phyloP scores from a whole-genome alignment of 2,797 vertebrate genomes.

The Ctenochaetus hawaiiensis region DNA sequence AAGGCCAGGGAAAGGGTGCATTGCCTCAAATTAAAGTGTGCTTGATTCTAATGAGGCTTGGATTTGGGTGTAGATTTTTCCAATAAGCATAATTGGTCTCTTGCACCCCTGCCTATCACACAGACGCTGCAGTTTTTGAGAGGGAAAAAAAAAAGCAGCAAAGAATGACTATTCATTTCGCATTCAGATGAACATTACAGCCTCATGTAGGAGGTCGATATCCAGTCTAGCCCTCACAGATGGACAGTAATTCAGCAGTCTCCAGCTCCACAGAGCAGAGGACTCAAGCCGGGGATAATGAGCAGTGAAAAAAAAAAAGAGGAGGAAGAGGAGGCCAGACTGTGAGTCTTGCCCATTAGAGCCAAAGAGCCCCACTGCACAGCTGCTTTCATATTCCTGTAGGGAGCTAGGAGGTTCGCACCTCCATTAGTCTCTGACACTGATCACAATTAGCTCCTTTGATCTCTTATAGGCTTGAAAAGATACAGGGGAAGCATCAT shows the following conservation, averaged over 20 bases:
- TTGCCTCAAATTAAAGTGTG: slow-evolving; percentile 60
- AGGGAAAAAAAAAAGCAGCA: slow-evolving; percentile 32
- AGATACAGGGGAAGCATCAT: slow-evolving; percentile 70
- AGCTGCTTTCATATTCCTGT: slow-evolving; percentile 79
- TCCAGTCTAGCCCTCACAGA: slow-evolving; percentile 75
- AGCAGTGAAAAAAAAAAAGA: slow-evolving; percentile 58
- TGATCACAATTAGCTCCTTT: slow-evolving; percentile 84
- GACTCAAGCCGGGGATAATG: slow-evolving; percentile 76
- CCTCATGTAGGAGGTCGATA: slow-evolving; percentile 65
- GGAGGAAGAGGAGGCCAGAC: slow-evolving; percentile 60
- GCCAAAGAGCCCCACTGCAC: slow-evolving; percentile 66
- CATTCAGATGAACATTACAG: slow-evolving; percentile 78
- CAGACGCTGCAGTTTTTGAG: slow-evolving; percentile 51
- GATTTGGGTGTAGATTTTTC: slow-evolving; percentile 63
- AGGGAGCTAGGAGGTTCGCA: slow-evolving; percentile 65
- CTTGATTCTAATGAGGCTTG: slow-evolving; percentile 66
- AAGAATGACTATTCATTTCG: slow-evolving; percentile 66
- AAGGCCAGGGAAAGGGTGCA: slow-evolving; percentile 31
- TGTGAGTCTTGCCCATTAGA: slow-evolving; percentile 78
- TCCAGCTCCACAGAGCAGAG: slow-evolving; percentile 52
- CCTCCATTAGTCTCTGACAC: slow-evolving; percentile 86
- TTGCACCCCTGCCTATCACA: slow-evolving; percentile 40
- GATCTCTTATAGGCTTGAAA: slow-evolving; percentile 75
- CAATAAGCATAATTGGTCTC: slow-evolving; percentile 67
- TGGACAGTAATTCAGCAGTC: slow-evolving; percentile 78